Conservation (phyloP, 2,797 vertebrate species). For the Hippoglossus hippoglossus region DNA sequence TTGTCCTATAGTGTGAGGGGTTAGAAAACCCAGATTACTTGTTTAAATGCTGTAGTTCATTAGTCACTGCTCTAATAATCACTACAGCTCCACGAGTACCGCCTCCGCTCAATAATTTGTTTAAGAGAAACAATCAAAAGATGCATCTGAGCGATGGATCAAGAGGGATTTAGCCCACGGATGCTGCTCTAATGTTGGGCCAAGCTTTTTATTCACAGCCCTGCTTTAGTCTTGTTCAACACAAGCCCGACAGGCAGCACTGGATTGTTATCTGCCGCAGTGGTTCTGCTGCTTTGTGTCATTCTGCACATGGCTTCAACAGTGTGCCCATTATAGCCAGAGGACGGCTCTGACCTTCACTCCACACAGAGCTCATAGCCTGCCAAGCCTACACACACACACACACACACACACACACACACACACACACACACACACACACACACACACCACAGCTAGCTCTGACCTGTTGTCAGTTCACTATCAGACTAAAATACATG, state of each 20-base stretch:
- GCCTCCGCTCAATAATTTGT: background rate
- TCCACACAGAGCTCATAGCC: slow-evolving; percentile 55
- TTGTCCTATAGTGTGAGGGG: background rate
- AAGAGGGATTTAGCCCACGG: background rate
- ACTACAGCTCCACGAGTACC: no score
- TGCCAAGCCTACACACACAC: slow-evolving; percentile 33
- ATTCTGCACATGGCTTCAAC: slow-evolving; percentile 67
- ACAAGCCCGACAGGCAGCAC: slow-evolving; percentile 52
- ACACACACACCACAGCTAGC: slow-evolving; percentile 12
- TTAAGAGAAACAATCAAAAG: background rate
- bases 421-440: no score
- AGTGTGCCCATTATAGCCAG: slow-evolving; percentile 67
- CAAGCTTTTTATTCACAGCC: background rate
- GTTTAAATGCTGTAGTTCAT: no score
- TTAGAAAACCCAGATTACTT: background rate
- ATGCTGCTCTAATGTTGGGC: background rate
- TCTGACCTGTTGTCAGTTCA: slow-evolving; percentile 49
- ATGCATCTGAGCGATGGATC: background rate
- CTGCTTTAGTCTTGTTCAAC: slow-evolving; percentile 64
- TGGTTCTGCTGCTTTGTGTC: slow-evolving; percentile 65
- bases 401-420: no score
- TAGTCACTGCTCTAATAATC: no score
- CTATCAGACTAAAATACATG: slow-evolving; percentile 27
- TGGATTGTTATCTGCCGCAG: slow-evolving; percentile 50
- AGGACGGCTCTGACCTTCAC: slow-evolving; percentile 82